A percentile compares a stretch with the other conserved stretches of the same genome.
phyloP scores from a whole-genome alignment of 1,140 invertebrate species.

The Papilio xuthus region DNA sequence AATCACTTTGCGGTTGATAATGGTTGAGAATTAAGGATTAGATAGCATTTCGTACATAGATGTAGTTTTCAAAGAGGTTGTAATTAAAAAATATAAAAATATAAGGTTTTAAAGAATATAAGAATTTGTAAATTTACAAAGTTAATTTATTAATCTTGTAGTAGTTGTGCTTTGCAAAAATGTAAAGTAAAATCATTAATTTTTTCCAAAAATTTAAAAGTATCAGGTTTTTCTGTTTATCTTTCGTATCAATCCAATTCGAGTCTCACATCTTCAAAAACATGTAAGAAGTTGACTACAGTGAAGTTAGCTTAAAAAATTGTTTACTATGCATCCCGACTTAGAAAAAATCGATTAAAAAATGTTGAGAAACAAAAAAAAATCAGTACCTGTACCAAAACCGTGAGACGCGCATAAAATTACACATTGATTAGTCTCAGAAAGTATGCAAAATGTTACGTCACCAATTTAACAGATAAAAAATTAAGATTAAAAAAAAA shows the following conservation, averaged over 20 bases:
- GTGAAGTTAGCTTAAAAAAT: neutral
- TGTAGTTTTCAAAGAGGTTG: too few relatives aligned
- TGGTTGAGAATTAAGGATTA: too few relatives aligned
- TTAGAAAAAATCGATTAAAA: conserved; percentile 39
- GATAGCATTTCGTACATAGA: too few relatives aligned
- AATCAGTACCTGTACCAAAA: conserved; percentile 40
- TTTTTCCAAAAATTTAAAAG: neutral
- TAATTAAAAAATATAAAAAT: too few relatives aligned
- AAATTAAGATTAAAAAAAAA: conserved; percentile 60
- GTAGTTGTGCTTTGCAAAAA: too few relatives aligned
- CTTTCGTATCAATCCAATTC: neutral
- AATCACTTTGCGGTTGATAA: too few relatives aligned
- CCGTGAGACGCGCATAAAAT: conserved; percentile 74
- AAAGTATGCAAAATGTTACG: conserved; percentile 57
- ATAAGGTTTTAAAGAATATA: too few relatives aligned
- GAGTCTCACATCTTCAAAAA: neutral
- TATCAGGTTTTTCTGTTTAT: neutral
- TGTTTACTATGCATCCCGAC: neutral
- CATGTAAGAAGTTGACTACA: neutral
- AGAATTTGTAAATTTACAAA: too few relatives aligned
- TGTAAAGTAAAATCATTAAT: neutral
- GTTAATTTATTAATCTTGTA: too few relatives aligned
- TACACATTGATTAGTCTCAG: conserved; percentile 55
- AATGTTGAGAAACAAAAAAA: conserved; percentile 39
- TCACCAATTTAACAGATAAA: conserved; percentile 69